A percentile compares a stretch with the other conserved stretches of the same genome.
phyloP scores from a whole-genome alignment of 2,113 vertebrate species.

The Pseudois nayaur region DNA sequence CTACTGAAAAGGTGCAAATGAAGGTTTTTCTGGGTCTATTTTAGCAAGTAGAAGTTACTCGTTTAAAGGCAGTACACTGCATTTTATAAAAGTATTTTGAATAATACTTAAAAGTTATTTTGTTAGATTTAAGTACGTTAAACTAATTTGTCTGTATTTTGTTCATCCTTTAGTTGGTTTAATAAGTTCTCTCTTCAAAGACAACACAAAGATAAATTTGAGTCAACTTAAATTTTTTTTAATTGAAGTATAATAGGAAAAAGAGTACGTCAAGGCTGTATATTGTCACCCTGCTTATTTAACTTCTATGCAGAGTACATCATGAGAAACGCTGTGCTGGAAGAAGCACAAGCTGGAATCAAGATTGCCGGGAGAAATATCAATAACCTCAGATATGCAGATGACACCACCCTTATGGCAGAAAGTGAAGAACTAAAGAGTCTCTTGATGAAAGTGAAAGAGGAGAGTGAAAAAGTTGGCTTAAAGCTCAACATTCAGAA shows the following conservation, averaged over 20 bases:
- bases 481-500: neutral
- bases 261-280: neutral
- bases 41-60: neutral
- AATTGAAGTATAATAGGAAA: neutral
- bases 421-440: neutral
- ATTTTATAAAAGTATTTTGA: neutral
- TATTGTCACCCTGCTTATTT: neutral
- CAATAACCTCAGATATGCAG: neutral
- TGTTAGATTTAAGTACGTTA: neutral
- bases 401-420: neutral
- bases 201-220: neutral
- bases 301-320: neutral
- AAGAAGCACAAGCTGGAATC: neutral
- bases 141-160: neutral
- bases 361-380: neutral
- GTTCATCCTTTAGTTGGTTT: conserved; percentile 10
- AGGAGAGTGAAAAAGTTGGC: neutral
- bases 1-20: neutral
- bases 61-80: neutral
- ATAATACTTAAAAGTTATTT: neutral
- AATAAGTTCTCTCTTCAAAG: neutral
- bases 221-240: neutral
- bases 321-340: neutral
- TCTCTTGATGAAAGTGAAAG: neutral
- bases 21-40: neutral